Evolutionary conservation across 2,113 vertebrate species (phyloP).

Genomic region (Nothobranchius kuhntae): DNA sequence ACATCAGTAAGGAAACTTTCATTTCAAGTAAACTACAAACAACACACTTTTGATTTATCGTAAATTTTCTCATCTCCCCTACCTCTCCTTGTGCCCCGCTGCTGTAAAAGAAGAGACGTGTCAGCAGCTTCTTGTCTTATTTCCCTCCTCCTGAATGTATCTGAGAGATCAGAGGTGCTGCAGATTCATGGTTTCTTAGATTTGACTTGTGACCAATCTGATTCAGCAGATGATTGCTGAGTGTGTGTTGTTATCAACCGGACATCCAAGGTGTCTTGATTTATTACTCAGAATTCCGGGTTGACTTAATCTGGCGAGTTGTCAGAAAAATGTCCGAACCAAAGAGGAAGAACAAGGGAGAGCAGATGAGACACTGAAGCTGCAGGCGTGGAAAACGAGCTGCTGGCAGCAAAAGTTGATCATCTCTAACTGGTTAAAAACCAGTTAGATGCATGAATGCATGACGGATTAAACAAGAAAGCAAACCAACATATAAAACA

Average conservation of each 20-base stretch:
- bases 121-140: constrained; percentile 28
- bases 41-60: neutral
- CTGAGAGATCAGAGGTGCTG: constrained; percentile 41
- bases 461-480: neutral
- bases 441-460: constrained; percentile 18
- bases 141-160: constrained; percentile 39
- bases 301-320: constrained; percentile 52
- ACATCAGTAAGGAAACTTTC: neutral
- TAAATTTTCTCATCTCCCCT: neutral
- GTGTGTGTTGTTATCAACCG: constrained; percentile 54
- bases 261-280: constrained; percentile 56
- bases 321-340: constrained; percentile 12
- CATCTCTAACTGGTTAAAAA: constrained; percentile 12
- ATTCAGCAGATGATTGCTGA: constrained; percentile 66
- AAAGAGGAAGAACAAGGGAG: neutral
- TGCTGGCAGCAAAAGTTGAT: constrained; percentile 3
- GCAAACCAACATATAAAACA: neutral
- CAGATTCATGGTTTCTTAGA: constrained; percentile 62
- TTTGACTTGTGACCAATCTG: constrained; percentile 49
- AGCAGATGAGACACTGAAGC: neutral
- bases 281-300: constrained; percentile 54
- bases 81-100: no score
- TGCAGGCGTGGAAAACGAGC: constrained; percentile 1
- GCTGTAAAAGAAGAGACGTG: neutral
- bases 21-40: neutral